A percentile compares a stretch with the other conserved stretches of the same genome.
Conservation (phyloP, 1,140 invertebrate species). For the Brachionus sp. region DNA sequence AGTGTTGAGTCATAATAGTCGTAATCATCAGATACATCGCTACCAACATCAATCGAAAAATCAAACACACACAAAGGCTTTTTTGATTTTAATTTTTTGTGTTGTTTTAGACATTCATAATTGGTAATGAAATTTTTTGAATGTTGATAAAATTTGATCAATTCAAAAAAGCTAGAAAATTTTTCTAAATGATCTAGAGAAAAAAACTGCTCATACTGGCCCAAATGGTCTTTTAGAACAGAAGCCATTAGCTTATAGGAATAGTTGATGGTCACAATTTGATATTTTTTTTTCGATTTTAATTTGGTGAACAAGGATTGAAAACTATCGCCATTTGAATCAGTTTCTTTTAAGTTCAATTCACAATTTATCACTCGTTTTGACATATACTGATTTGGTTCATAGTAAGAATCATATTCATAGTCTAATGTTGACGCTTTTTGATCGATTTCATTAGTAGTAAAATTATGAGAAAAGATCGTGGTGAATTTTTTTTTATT, state of each 20-base stretch:
- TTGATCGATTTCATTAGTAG: background rate
- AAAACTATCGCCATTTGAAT: background rate
- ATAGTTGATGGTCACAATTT: conserved; percentile 2
- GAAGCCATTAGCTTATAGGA: background rate
- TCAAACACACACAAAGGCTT: conserved; percentile 4
- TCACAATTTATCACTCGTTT: conserved; percentile 7
- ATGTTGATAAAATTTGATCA: background rate
- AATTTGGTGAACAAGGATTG: conserved; percentile 6
- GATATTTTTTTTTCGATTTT: background rate
- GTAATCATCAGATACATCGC: background rate
- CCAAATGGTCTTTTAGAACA: background rate
- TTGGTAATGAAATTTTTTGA: background rate
- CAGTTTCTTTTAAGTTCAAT: background rate
- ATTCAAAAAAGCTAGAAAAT: conserved; percentile 4
- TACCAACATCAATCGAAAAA: background rate
- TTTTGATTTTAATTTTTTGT: background rate
- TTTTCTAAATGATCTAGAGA: background rate
- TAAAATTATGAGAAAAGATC: background rate
- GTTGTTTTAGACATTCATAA: conserved; percentile 21
- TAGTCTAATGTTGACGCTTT: background rate
- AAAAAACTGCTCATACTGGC: background rate
- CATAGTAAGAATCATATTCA: background rate
- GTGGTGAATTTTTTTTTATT: background rate
- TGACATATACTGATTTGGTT: background rate
- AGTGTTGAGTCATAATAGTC: background rate